Evolutionary conservation across 2,797 vertebrate species (phyloP).

Genomic region (Vultur gryphus): DNA sequence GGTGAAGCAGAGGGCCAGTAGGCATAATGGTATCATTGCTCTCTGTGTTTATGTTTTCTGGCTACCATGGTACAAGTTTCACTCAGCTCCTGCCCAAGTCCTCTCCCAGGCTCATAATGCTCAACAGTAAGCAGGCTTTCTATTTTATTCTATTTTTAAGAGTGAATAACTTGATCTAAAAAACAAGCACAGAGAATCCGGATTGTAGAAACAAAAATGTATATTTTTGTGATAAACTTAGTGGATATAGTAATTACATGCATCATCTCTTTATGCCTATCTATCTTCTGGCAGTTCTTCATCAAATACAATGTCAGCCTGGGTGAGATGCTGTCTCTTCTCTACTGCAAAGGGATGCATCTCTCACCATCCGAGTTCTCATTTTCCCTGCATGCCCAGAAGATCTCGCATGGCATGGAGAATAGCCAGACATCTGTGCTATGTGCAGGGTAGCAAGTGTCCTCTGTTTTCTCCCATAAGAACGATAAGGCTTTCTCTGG

Average conservation of each 20-base stretch:
- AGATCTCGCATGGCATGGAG: not conserved
- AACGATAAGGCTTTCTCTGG: not conserved
- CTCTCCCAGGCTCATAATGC: not conserved
- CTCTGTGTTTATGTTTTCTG: not conserved
- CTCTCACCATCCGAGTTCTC: not conserved
- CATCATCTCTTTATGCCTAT: not conserved
- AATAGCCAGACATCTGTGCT: slow-evolving; percentile 34
- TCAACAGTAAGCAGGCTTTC: not conserved
- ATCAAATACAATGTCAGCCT: not conserved
- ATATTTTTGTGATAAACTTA: not conserved
- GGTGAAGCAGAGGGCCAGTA: not conserved
- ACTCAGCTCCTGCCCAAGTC: not conserved
- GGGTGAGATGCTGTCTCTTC: not conserved
- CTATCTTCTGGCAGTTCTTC: not conserved
- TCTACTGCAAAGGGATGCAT: not conserved
- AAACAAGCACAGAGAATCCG: not conserved
- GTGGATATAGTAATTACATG: not conserved
- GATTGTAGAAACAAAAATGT: not conserved
- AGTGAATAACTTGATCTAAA: not conserved
- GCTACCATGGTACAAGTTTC: not conserved
- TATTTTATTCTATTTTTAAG: not conserved
- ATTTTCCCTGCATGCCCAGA: not conserved
- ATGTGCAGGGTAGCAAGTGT: not conserved
- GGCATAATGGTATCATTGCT: not conserved
- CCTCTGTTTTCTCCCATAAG: not conserved